Evolutionary conservation across 2,888 invertebrate genomes (phyloP).

Genomic region (Junonia oenone): DNA sequence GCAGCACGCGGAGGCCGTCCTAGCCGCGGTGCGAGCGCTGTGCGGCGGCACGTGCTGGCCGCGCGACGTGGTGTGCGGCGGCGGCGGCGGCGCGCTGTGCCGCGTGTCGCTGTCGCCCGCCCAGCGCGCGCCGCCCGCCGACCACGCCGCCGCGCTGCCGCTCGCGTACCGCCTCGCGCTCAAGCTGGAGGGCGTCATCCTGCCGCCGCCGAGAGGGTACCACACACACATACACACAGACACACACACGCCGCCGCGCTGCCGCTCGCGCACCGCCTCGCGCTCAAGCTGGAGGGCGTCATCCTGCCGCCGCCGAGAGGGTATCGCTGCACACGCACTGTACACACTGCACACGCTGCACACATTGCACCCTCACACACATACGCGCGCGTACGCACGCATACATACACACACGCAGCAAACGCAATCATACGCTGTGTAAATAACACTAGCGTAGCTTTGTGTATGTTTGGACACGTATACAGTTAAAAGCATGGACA

Average conservation of each 20-base stretch:
- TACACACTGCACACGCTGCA: constrained; percentile 77
- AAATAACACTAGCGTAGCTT: too few species aligned
- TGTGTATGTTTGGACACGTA: too few species aligned
- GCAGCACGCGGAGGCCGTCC: constrained; percentile 56
- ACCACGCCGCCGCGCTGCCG: constrained; percentile 91
- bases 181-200: constrained; percentile 95
- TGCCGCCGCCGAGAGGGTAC: constrained; percentile 64
- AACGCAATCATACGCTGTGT: too few species aligned
- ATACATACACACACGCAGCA: not conserved
- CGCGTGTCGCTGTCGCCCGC: constrained; percentile 66
- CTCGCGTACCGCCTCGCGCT: constrained; percentile 92
- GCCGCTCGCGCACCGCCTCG: constrained; percentile 90
- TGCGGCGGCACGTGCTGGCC: constrained; percentile 88
- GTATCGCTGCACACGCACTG: not conserved
- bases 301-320: constrained; percentile 80
- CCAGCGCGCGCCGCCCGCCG: constrained; percentile 79
- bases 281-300: constrained; percentile 96
- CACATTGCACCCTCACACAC: constrained; percentile 87
- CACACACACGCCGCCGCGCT: constrained; percentile 83
- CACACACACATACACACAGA: not conserved
- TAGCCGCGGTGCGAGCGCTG: constrained; percentile 63
- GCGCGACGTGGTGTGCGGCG: constrained; percentile 88
- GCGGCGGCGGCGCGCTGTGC: constrained; percentile 81
- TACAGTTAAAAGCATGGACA: too few species aligned
- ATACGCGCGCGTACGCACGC: constrained; percentile 82